These are phyloP conservation scores for Peucedramus taeniatus DNA, from an alignment of 2,113 vertebrate genomes.

Conservation along the genomic window DNA sequence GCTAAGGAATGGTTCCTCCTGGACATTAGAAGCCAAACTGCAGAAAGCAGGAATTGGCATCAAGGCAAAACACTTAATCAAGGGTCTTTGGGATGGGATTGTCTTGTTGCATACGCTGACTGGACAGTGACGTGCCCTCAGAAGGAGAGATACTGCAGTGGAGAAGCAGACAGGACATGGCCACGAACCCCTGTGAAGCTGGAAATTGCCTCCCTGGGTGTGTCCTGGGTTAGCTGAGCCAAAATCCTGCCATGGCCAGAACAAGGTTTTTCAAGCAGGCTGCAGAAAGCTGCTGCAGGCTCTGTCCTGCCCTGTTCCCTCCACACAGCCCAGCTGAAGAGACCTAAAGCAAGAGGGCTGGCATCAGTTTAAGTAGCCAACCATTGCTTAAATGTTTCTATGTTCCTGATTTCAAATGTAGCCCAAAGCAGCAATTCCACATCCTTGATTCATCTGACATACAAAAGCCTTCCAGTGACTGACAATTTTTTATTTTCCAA, in stretches of 20 bases:
- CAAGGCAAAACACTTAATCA: background rate
- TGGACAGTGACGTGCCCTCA: background rate
- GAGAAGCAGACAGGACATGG: background rate
- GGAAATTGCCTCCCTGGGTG: background rate
- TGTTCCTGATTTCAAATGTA: background rate
- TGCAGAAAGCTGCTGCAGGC: background rate
- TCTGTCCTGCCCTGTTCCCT: background rate
- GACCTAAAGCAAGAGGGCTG: background rate
- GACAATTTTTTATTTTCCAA: background rate
- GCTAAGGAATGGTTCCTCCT: slow-evolving; percentile 1
- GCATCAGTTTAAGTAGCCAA: background rate
- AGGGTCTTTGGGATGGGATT: background rate
- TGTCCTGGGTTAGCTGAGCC: background rate
- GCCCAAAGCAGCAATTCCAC: background rate
- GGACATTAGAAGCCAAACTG: background rate
- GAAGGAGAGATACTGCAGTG: background rate
- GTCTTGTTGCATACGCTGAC: background rate
- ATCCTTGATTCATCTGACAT: background rate
- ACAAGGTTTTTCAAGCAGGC: background rate
- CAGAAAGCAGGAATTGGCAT: background rate
- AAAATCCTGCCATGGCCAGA: background rate
- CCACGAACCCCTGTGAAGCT: background rate
- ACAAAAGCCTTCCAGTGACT: background rate
- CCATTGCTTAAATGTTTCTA: background rate
- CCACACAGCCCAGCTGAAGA: background rate